Conservation (phyloP, 2,113 vertebrate genomes). For the Eclectus roratus region DNA sequence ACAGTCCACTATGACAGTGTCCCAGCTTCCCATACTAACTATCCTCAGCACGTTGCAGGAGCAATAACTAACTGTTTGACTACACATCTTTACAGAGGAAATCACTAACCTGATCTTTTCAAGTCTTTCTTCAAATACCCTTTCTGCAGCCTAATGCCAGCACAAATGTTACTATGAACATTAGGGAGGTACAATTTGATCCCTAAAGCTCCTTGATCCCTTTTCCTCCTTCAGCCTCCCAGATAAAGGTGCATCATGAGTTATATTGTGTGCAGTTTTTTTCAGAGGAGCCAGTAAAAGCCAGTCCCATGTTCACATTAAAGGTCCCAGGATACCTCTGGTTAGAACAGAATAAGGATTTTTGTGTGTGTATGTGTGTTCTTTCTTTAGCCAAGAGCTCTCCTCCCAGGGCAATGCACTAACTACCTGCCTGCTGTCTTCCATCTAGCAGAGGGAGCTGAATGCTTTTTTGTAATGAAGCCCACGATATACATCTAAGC, state of each 20-base stretch:
- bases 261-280: neutral
- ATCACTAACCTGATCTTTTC: neutral
- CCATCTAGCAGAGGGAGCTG: neutral
- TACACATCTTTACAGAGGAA: neutral
- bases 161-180: neutral
- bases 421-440: constrained; percentile 42
- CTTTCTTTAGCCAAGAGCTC: neutral
- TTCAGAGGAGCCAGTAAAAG: neutral
- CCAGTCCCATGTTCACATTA: neutral
- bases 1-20: neutral
- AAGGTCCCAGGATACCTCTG: neutral
- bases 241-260: neutral
- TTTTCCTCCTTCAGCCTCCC: neutral
- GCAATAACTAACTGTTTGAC: neutral
- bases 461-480: neutral
- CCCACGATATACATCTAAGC: neutral
- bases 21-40: accelerated
- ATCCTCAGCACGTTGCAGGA: neutral
- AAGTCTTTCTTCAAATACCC: neutral
- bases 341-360: neutral
- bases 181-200: neutral
- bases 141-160: neutral
- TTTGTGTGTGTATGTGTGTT: neutral
- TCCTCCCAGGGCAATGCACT: neutral
- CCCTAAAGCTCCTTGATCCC: neutral